Conservation (phyloP, 1,140 invertebrate genomes). For the Drosophila truncata region DNA sequence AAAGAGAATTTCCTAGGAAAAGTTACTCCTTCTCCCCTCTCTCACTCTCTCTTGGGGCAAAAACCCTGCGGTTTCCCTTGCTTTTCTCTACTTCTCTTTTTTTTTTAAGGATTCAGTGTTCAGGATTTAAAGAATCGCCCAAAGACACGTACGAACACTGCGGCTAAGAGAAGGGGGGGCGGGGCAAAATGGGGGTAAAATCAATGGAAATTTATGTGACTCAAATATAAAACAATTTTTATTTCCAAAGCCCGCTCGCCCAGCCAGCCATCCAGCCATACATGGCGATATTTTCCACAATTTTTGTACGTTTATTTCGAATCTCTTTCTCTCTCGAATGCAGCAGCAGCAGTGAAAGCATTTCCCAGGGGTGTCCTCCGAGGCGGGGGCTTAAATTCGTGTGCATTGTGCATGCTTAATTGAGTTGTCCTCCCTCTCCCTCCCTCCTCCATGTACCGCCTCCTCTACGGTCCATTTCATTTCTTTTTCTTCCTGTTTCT, state of each 20-base stretch:
- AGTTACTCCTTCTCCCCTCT: not conserved
- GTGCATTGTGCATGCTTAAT: slow-evolving; percentile 82
- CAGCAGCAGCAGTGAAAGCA: slow-evolving; percentile 54
- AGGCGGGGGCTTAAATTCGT: slow-evolving; percentile 59
- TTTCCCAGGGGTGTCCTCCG: slow-evolving; percentile 33
- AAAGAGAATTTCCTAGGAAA: not conserved
- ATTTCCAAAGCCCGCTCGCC: slow-evolving; percentile 15
- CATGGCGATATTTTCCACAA: slow-evolving; percentile 51
- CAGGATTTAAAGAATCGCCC: slow-evolving; percentile 20
- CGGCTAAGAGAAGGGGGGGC: not conserved
- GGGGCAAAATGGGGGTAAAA: slow-evolving; percentile 43
- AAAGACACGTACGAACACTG: slow-evolving; percentile 31
- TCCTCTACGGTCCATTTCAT: not conserved
- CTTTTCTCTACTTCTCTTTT: not conserved
- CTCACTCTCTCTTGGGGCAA: not conserved
- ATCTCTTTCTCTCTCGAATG: not conserved
- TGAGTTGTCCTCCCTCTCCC: slow-evolving; percentile 54
- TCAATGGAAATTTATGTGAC: slow-evolving; percentile 77
- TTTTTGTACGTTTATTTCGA: slow-evolving; percentile 53
- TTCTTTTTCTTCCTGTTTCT: slow-evolving; percentile 9
- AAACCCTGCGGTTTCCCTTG: not conserved
- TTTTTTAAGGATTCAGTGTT: slow-evolving; percentile 1
- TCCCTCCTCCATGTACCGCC: no score
- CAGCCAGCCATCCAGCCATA: slow-evolving; percentile 8
- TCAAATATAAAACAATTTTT: slow-evolving; percentile 73